Evolutionary conservation across 2,113 vertebrate genomes (phyloP).

Genomic region (Cephalopholis sonnerati): DNA sequence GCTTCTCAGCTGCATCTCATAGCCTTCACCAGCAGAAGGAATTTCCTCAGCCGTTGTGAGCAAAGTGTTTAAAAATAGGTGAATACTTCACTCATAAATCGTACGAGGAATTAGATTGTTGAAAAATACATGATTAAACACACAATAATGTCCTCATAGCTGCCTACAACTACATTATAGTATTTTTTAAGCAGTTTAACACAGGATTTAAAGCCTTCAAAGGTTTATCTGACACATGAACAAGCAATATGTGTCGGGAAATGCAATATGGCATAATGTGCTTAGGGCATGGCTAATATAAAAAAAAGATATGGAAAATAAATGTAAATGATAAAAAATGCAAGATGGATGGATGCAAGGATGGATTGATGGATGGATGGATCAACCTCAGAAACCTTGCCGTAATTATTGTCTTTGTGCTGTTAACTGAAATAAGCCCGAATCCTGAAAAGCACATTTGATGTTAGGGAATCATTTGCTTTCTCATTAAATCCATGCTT

Average conservation of each 20-base stretch:
- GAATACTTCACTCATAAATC: neutral
- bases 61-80: neutral
- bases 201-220: neutral
- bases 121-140: neutral
- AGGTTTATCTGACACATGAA: neutral
- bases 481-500: slow-evolving; percentile 31
- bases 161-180: no score
- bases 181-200: neutral
- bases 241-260: neutral
- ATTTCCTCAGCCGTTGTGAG: neutral
- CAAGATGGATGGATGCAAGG: neutral
- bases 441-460: slow-evolving; percentile 29
- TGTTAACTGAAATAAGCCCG: slow-evolving; percentile 24
- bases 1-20: neutral
- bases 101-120: neutral
- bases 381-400: neutral
- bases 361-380: neutral
- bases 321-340: neutral
- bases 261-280: neutral
- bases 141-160: no score
- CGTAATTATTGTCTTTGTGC: slow-evolving; percentile 10
- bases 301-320: neutral
- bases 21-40: neutral
- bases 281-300: no score
- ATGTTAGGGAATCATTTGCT: slow-evolving; percentile 9